These are phyloP conservation scores for Scomber scombrus DNA, from an alignment of 2,113 vertebrate genomes.

Conservation along the genomic window DNA sequence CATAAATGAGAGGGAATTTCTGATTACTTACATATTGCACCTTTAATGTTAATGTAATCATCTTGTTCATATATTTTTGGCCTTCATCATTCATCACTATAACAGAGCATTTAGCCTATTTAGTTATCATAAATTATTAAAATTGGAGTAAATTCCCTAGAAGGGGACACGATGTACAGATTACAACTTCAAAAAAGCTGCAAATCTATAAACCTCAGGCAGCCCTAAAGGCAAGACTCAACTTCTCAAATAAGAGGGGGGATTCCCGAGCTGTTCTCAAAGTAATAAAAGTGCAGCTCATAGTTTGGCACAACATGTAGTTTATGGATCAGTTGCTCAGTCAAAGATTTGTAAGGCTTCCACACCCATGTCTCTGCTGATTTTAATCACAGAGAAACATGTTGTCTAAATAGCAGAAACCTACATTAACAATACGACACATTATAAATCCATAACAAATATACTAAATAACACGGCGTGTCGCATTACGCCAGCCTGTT, in stretches of 20 bases:
- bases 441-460: neutral
- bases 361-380: neutral
- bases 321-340: neutral
- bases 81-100: no score
- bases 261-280: slow-evolving; percentile 14
- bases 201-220: neutral
- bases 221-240: slow-evolving; percentile 1
- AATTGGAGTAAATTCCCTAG: neutral
- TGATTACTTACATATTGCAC: no score
- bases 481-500: slow-evolving; percentile 1
- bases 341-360: neutral
- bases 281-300: neutral
- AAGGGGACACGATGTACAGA: neutral
- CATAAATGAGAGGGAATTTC: no score
- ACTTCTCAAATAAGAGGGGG: neutral
- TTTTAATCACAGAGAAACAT: neutral
- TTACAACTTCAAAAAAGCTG: neutral
- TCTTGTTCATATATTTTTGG: no score
- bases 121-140: neutral
- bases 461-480: neutral
- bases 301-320: neutral
- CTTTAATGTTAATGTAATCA: no score
- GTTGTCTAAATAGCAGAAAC: neutral
- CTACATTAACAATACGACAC: neutral
- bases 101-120: no score